A percentile compares a stretch with the other conserved stretches of the same genome.
Conservation (phyloP, 2,113 vertebrate genomes). For the Albula glossodonta region DNA sequence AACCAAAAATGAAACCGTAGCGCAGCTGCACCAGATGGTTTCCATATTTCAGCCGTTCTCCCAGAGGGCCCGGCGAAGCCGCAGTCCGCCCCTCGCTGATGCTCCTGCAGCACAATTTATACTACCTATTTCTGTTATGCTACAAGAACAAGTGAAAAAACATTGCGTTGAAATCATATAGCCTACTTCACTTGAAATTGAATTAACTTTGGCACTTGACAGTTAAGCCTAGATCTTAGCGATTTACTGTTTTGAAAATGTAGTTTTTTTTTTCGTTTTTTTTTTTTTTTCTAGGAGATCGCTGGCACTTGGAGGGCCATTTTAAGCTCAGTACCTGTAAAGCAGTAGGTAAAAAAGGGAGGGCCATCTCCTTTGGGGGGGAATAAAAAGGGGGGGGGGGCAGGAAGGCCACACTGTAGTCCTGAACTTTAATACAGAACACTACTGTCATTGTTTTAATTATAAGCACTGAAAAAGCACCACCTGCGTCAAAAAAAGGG, state of each 20-base stretch:
- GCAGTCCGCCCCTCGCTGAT: conserved; percentile 18
- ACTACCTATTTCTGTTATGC: conserved; percentile 20
- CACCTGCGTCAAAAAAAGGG: conserved; percentile 55
- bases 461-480: conserved; percentile 34
- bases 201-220: background rate
- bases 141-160: conserved; percentile 41
- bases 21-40: conserved; percentile 17
- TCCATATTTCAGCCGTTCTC: conserved; percentile 15
- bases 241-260: background rate
- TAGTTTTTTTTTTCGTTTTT: too few relatives aligned
- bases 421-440: conserved; percentile 33
- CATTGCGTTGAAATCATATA: conserved; percentile 31
- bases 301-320: background rate
- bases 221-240: background rate
- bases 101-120: conserved; percentile 4
- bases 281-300: conserved; percentile 5
- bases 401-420: background rate
- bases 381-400: conserved; percentile 16
- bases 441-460: conserved; percentile 55
- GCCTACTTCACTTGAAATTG: conserved; percentile 3
- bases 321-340: conserved; percentile 18
- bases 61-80: conserved; percentile 15
- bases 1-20: background rate
- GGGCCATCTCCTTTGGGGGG: conserved; percentile 44
- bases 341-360: conserved; percentile 27